Conservation (phyloP, 1,140 invertebrate genomes). For the Philotrypesis tridentata region DNA sequence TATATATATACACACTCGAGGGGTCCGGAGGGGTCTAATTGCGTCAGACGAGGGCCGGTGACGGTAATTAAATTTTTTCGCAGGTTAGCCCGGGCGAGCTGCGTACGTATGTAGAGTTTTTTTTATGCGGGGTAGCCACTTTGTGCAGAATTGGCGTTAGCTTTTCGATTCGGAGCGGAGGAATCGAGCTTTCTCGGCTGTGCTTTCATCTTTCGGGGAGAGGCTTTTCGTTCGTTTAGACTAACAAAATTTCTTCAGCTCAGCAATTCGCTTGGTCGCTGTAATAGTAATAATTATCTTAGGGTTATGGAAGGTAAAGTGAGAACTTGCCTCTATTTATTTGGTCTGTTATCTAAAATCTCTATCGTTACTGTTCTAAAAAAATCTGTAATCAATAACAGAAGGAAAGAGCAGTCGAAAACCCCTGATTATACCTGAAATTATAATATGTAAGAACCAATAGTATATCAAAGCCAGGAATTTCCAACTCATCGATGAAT, state of each 20-base stretch:
- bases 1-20: not conserved
- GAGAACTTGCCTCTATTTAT: too few relatives aligned
- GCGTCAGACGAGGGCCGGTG: not conserved
- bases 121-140: not conserved
- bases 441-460: not conserved
- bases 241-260: too few relatives aligned
- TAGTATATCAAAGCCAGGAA: not conserved
- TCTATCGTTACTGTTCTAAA: too few relatives aligned
- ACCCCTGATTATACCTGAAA: not conserved
- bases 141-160: not conserved
- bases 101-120: not conserved
- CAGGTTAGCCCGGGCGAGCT: not conserved
- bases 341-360: too few relatives aligned
- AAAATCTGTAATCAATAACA: too few relatives aligned
- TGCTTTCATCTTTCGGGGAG: not conserved
- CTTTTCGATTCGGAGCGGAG: not conserved
- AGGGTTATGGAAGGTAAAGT: too few relatives aligned
- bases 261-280: too few relatives aligned
- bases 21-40: not conserved
- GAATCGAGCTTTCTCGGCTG: not conserved
- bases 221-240: not conserved
- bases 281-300: too few relatives aligned
- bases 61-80: constrained; percentile 43
- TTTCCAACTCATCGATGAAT: not conserved
- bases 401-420: too few relatives aligned